phyloP scores from a whole-genome alignment of 1,140 invertebrate species.

The Heterodera carotae region DNA sequence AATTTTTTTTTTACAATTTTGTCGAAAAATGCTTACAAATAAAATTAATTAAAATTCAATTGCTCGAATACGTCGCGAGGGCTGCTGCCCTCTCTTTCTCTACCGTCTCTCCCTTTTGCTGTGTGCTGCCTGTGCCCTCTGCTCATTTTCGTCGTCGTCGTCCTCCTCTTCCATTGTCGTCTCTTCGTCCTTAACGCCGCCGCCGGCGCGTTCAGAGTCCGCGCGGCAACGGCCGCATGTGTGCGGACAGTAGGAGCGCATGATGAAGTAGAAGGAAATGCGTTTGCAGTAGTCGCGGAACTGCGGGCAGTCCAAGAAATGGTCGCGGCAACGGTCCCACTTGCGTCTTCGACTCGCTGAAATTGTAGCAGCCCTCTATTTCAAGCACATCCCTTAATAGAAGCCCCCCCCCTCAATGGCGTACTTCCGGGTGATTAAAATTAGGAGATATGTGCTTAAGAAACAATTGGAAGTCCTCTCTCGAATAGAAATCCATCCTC shows the following conservation, averaged over 20 bases:
- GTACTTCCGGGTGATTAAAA: no score
- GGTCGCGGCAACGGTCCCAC: constrained; percentile 52
- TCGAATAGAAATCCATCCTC: no score
- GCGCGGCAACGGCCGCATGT: constrained; percentile 46
- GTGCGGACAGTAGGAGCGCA: constrained; percentile 62
- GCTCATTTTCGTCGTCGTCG: not conserved
- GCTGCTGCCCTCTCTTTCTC: not conserved
- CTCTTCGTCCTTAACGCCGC: not conserved
- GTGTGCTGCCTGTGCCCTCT: not conserved
- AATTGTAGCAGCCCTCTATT: no score
- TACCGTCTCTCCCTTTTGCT: not conserved
- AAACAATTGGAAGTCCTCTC: no score
- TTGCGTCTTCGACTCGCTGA: not conserved
- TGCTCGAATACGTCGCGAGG: no score
- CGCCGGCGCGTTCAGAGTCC: not conserved
- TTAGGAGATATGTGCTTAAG: no score
- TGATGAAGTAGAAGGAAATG: constrained; percentile 65
- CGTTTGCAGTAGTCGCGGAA: constrained; percentile 60
- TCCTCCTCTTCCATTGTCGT: not conserved
- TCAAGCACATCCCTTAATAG: no score
- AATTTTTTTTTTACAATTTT: no score
- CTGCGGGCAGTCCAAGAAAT: constrained; percentile 64
- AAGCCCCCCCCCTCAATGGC: no score
- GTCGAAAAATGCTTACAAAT: no score
- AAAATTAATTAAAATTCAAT: no score